phyloP scores from a whole-genome alignment of 2,888 invertebrate genomes.

The Dioctria linearis region DNA sequence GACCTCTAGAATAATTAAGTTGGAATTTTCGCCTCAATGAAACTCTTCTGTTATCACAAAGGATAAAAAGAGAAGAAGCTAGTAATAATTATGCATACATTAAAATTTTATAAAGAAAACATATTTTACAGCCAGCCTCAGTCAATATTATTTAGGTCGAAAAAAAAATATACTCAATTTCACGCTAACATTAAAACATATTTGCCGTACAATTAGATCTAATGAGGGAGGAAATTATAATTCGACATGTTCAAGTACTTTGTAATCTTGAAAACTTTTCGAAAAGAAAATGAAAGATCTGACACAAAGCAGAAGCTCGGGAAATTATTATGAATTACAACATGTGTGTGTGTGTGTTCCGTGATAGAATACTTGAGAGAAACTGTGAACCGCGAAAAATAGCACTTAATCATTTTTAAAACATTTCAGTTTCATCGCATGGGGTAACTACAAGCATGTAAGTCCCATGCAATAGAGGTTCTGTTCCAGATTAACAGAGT shows the following conservation, averaged over 20 bases:
- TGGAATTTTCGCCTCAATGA: too few species aligned
- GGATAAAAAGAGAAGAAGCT: too few species aligned
- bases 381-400: not conserved
- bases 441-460: not conserved
- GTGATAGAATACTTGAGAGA: constrained; percentile 7
- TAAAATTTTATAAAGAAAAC: too few species aligned
- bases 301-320: not conserved
- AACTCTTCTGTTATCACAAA: too few species aligned
- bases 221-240: too few species aligned
- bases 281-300: constrained; percentile 21
- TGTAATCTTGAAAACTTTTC: constrained; percentile 22
- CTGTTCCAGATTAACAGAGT: constrained; percentile 15
- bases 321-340: not conserved
- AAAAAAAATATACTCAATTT: not conserved
- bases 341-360: too few species aligned
- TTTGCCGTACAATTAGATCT: too few species aligned
- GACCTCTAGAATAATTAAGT: too few species aligned
- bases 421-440: constrained; percentile 24
- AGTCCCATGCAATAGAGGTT: not conserved
- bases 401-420: constrained; percentile 2
- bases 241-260: constrained; percentile 26
- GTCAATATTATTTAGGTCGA: too few species aligned
- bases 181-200: not conserved
- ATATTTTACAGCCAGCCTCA: too few species aligned
- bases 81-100: too few species aligned